Evolutionary conservation across 2,797 vertebrate genomes (phyloP).

Genomic region (Sebastes dallii): DNA sequence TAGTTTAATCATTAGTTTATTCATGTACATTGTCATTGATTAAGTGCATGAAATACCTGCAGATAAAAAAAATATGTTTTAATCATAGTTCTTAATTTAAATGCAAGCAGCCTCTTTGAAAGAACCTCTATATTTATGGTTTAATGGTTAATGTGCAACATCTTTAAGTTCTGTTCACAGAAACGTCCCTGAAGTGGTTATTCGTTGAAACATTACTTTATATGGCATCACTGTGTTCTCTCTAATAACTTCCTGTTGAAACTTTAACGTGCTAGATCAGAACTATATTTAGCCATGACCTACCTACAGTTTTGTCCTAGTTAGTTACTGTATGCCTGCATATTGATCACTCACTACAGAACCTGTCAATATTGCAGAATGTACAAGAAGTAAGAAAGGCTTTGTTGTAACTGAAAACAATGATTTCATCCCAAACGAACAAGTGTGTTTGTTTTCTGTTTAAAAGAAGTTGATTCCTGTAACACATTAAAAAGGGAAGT

Average conservation of each 20-base stretch:
- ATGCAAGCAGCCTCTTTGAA: background rate
- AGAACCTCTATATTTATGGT: background rate
- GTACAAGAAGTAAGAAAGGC: background rate
- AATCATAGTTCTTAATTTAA: background rate
- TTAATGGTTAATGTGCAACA: background rate
- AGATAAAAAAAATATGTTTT: background rate
- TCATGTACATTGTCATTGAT: background rate
- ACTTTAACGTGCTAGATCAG: background rate
- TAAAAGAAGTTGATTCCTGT: background rate
- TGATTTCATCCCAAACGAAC: background rate
- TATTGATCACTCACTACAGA: background rate
- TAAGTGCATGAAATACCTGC: background rate
- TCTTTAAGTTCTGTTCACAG: background rate
- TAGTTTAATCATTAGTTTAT: background rate
- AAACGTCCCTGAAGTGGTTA: background rate
- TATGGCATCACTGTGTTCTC: background rate
- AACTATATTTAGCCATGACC: background rate
- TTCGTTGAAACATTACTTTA: background rate
- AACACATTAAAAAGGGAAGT: background rate
- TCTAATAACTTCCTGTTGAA: background rate
- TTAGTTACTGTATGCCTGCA: background rate
- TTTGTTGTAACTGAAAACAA: background rate
- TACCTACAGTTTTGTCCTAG: accelerated
- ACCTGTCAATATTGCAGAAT: background rate
- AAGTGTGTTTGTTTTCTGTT: background rate